Evolutionary conservation across 2,797 vertebrate genomes (phyloP).

Genomic region (Crocodylus rhombifer): DNA sequence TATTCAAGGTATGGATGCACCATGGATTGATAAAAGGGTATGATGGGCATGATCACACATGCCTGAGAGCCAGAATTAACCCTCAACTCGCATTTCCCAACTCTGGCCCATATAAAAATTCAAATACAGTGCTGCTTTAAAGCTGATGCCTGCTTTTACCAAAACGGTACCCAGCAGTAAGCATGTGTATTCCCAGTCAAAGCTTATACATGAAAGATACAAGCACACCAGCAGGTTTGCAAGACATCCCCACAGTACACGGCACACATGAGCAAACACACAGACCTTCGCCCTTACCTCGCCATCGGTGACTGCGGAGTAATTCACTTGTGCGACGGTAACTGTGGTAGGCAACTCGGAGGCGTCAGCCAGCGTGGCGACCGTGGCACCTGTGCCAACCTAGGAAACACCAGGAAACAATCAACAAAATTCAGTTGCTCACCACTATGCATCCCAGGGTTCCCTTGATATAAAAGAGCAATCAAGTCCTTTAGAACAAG

Average conservation of each 20-base stretch:
- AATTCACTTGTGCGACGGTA: constrained; percentile 97
- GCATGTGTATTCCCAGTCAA: not conserved
- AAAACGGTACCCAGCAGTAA: not conserved
- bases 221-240: fast-evolving
- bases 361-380: constrained; percentile 95
- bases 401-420: constrained; percentile 53
- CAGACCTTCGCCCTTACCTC: constrained; percentile 85
- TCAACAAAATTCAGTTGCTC: not conserved
- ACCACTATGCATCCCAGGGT: not conserved
- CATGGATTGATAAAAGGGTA: too few species aligned
- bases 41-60: too few species aligned
- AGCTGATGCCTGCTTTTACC: not conserved
- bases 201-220: not conserved
- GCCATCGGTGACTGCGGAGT: constrained; percentile 93
- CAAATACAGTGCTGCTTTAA: fast-evolving
- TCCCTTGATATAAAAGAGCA: fast-evolving
- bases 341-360: constrained; percentile 95
- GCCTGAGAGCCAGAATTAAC: not conserved
- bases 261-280: fast-evolving
- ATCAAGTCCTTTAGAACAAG: not conserved
- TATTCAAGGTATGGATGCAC: too few species aligned
- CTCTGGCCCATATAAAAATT: not conserved
- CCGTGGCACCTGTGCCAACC: constrained; percentile 97
- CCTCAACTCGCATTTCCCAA: not conserved
- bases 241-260: not conserved